Evolutionary conservation across 2,797 vertebrate species (phyloP).

Genomic region (Aythya fuligula): DNA sequence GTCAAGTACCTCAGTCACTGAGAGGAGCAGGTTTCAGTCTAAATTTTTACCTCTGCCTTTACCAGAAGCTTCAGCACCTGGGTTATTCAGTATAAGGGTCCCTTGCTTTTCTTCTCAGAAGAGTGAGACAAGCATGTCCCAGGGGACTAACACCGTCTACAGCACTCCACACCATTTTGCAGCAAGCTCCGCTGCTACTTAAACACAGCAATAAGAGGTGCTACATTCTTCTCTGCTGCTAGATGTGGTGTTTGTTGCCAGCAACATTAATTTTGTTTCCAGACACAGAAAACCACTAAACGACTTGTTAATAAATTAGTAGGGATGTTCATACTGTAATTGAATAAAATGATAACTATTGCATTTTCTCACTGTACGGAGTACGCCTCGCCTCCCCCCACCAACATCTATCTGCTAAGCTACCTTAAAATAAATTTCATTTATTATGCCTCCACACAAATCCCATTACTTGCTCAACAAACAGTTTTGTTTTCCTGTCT

Average conservation of each 20-base stretch:
- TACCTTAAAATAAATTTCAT: slow-evolving; percentile 46
- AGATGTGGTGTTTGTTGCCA: slow-evolving; percentile 9
- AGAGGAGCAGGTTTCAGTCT: not conserved
- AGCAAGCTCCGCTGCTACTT: not conserved
- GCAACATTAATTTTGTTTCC: not conserved
- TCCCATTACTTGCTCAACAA: slow-evolving; percentile 45
- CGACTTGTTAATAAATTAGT: not conserved
- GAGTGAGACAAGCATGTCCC: not conserved
- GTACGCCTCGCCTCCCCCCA: rapidly evolving
- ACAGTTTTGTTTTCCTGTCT: slow-evolving; percentile 44
- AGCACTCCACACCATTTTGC: not conserved
- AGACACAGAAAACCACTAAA: not conserved
- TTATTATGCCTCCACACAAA: slow-evolving; percentile 43
- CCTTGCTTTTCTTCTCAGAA: not conserved
- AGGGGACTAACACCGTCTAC: not conserved
- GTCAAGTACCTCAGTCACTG: not conserved
- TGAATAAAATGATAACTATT: slow-evolving; percentile 9
- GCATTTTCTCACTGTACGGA: not conserved
- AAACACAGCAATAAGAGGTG: not conserved
- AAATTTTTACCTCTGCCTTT: not conserved
- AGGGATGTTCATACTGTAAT: not conserved
- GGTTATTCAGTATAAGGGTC: not conserved
- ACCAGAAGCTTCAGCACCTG: not conserved
- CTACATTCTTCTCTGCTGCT: not conserved
- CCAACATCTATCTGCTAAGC: not conserved